Percentiles rank a stretch among this genome's conserved stretches.
These are phyloP conservation scores for Balaenoptera acutorostrata DNA, from an alignment of 2,113 vertebrate genomes.

Conservation along the genomic window DNA sequence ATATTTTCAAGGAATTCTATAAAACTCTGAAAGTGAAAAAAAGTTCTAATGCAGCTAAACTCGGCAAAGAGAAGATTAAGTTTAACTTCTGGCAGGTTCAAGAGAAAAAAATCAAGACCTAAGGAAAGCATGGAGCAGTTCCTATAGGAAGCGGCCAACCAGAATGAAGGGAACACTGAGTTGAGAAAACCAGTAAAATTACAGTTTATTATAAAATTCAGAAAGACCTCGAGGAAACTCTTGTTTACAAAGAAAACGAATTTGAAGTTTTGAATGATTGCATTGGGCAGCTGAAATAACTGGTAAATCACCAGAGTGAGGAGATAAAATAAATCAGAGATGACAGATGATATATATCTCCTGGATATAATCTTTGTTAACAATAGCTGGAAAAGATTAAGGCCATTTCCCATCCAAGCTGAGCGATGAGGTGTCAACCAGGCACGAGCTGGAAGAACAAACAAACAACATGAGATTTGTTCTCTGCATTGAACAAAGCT, in stretches of 20 bases:
- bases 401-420: conserved; percentile 51
- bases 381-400: conserved; percentile 64
- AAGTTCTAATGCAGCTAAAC: not conserved
- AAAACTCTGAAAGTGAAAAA: not conserved
- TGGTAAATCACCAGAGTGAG: conserved; percentile 56
- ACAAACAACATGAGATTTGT: conserved; percentile 24
- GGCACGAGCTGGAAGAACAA: conserved; percentile 28
- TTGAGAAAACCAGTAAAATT: not conserved
- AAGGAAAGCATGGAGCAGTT: not conserved
- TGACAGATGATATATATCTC: conserved; percentile 63
- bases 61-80: not conserved
- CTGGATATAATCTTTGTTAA: conserved; percentile 63
- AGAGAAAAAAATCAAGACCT: not conserved
- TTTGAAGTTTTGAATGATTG: conserved; percentile 64
- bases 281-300: conserved; percentile 59
- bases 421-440: conserved; percentile 61
- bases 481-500: not conserved
- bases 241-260: conserved; percentile 45
- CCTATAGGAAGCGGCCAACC: not conserved
- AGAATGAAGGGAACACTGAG: not conserved
- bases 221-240: conserved; percentile 15
- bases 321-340: conserved; percentile 68
- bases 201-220: conserved; percentile 22
- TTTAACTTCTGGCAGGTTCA: not conserved
- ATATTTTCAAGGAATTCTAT: not conserved